Conservation (phyloP, 2,797 vertebrate species). For the Macropus fuliginosus region DNA sequence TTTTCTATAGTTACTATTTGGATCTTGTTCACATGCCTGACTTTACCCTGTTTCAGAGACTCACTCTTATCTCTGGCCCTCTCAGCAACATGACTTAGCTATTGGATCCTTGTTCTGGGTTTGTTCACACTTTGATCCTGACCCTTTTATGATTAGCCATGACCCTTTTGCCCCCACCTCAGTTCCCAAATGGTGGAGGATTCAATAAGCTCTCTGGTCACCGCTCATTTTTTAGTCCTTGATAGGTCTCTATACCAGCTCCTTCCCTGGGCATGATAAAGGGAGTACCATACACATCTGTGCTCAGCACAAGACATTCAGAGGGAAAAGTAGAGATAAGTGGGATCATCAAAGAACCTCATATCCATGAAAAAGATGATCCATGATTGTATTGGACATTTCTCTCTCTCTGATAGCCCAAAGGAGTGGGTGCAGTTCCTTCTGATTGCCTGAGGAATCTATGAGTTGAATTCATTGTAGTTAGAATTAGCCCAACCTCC, state of each 20-base stretch:
- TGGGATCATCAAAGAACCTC: slow-evolving; percentile 15
- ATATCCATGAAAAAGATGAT: slow-evolving; percentile 33
- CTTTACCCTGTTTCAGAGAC: too few species aligned
- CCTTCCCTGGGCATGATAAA: neutral
- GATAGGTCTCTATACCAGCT: neutral
- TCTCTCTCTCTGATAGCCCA: slow-evolving; percentile 45
- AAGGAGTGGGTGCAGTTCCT: slow-evolving; percentile 18
- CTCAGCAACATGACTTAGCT: neutral
- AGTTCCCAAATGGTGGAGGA: neutral
- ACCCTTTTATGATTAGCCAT: neutral
- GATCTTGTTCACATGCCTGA: neutral
- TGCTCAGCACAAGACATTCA: neutral
- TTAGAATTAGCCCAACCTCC: slow-evolving; percentile 3
- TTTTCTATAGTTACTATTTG: neutral
- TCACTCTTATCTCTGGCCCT: neutral
- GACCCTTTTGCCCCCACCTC: neutral
- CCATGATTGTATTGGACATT: neutral
- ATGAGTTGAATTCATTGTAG: slow-evolving; percentile 15
- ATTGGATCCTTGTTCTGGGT: neutral
- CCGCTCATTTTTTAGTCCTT: neutral
- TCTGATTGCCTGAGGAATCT: slow-evolving; percentile 19
- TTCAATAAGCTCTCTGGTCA: neutral
- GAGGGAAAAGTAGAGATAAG: slow-evolving; percentile 24
- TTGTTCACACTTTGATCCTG: neutral
- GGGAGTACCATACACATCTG: neutral